Evolutionary conservation across 2,113 vertebrate genomes (phyloP), one percentile per base, ranked within the genome.

Genomic region (Toxotes chatareus): DNA sequence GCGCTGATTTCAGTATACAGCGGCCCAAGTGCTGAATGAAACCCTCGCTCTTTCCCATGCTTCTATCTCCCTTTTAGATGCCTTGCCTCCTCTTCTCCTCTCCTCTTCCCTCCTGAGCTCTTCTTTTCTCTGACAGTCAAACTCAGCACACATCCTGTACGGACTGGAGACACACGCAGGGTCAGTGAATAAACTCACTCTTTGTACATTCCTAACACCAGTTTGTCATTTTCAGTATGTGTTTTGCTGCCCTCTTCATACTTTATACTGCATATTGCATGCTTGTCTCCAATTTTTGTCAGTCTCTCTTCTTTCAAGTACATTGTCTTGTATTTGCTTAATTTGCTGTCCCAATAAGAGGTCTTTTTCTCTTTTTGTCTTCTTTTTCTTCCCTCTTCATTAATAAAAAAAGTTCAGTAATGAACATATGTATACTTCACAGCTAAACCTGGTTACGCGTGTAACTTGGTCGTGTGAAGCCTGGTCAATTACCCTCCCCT

Each of bases 11-110:
- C 23, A 47, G 51, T 42, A 53, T 63, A 72, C 55, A 57, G 38
- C 56, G 53, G 65, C 32, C 70, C 23, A 62, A 55, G 44, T 51
- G 65, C 62, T 60, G 11, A 67, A 78, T 38, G 59, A 71, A 82
- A 62, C 49, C 38, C 16, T 47, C 7, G 71, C 46, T 59, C 47
- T 71, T 57, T 14, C 17, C 21, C 4, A n/a, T 60, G 49, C 32
- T 53, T 68, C 27, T 44, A 16, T 40, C 42, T 12, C 23, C 7
- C 32, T 61, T 14, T 46, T 10, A 0, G 0, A 66, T 40, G 5
- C 34, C 23, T 64, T 34, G 4, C 51, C 5, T 38, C 4, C 36
- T 75, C 21, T 61, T 27, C 42, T 65, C 44, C 19, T 66, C 7
- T 61, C 36, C 21, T 34, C 59, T 57, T 64, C 55, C 36, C n/a